Evolutionary conservation across 2,888 invertebrate species (phyloP).

Genomic region (Cantharis lateralis): DNA sequence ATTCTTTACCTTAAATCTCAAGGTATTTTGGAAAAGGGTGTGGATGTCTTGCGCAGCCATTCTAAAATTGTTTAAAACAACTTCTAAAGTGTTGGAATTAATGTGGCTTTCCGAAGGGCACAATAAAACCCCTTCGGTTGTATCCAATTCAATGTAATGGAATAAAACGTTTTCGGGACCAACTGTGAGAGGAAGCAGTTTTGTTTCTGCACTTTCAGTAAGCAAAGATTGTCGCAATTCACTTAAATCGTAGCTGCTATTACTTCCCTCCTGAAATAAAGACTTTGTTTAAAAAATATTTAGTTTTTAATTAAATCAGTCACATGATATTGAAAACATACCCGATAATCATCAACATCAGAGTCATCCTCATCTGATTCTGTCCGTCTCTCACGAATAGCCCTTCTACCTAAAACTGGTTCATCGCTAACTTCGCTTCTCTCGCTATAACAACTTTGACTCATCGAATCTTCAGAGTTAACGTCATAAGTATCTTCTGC

Average conservation of each 20-base stretch:
- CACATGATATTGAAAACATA: slow-evolving; percentile 49
- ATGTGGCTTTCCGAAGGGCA: slow-evolving; percentile 59
- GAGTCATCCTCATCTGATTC: slow-evolving; percentile 76
- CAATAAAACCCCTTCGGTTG: slow-evolving; percentile 71
- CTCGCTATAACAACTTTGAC: slow-evolving; percentile 68
- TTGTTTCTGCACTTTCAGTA: slow-evolving; percentile 69
- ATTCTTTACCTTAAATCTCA: slow-evolving; percentile 59
- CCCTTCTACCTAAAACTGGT: slow-evolving; percentile 67
- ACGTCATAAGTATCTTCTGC: slow-evolving; percentile 59
- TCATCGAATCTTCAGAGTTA: slow-evolving; percentile 71
- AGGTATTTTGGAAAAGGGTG: slow-evolving; percentile 70
- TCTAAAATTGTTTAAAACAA: slow-evolving; percentile 72
- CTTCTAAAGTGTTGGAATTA: slow-evolving; percentile 48
- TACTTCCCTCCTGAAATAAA: slow-evolving; percentile 64
- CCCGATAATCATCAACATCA: slow-evolving; percentile 71
- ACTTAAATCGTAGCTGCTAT: slow-evolving; percentile 67
- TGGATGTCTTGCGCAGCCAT: slow-evolving; percentile 74
- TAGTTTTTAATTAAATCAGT: no score
- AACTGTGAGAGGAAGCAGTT: slow-evolving; percentile 65
- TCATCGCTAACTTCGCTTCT: slow-evolving; percentile 71
- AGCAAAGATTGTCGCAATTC: slow-evolving; percentile 75
- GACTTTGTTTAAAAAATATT: background rate
- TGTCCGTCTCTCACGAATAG: slow-evolving; percentile 62
- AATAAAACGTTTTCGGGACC: slow-evolving; percentile 76
- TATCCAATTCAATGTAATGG: slow-evolving; percentile 76